Evolutionary conservation across 2,797 vertebrate species (phyloP).

Genomic region (Cyprinodon diabolis): DNA sequence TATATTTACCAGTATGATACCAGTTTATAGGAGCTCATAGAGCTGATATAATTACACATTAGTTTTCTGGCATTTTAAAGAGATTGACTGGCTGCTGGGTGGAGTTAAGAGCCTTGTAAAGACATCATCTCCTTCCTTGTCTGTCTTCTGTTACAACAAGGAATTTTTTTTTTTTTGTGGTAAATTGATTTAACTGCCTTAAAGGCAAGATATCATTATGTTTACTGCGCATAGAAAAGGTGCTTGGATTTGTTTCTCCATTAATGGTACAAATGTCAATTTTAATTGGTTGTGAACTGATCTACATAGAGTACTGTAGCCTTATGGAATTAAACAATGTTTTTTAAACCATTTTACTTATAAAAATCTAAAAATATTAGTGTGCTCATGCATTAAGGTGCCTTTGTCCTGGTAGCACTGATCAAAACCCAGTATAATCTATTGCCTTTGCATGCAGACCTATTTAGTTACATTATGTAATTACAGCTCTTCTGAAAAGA

Average conservation of each 20-base stretch:
- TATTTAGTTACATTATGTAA: not conserved
- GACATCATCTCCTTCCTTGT: not conserved
- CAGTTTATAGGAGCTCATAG: too few species aligned
- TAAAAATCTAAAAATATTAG: not conserved
- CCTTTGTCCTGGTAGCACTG: not conserved
- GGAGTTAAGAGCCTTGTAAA: not conserved
- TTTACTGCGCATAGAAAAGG: too few species aligned
- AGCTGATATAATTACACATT: not conserved
- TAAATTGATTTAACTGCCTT: not conserved
- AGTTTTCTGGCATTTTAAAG: not conserved
- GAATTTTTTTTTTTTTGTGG: not conserved
- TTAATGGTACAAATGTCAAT: not conserved
- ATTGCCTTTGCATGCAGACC: not conserved
- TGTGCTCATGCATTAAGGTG: not conserved
- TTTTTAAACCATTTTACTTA: not conserved
- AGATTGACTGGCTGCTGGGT: not conserved
- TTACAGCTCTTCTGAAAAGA: not conserved
- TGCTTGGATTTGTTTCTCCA: not conserved
- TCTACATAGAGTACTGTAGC: not conserved
- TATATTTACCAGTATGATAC: too few species aligned
- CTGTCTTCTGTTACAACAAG: not conserved
- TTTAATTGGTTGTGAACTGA: not conserved
- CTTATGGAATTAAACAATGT: not conserved
- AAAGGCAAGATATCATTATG: not conserved
- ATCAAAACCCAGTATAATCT: not conserved